Conservation (phyloP, 2,797 vertebrate genomes). For the Micrastur ruficollis region DNA sequence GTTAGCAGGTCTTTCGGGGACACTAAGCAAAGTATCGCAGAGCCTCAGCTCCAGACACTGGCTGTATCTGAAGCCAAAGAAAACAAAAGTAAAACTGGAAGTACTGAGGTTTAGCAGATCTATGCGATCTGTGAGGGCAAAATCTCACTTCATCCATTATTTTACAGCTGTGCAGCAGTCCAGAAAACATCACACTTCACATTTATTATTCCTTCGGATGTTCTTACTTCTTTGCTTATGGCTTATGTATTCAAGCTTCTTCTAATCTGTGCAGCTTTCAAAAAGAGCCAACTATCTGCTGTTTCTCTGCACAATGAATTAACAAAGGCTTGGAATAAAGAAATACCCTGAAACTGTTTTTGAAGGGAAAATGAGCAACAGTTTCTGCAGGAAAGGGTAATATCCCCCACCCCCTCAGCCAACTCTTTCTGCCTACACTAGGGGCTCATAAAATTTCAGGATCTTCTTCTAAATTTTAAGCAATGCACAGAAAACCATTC, state of each 20-base stretch:
- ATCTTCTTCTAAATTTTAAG: neutral
- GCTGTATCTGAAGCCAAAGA: conserved; percentile 2
- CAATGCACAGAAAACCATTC: neutral
- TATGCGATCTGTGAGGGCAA: neutral
- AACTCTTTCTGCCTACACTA: neutral
- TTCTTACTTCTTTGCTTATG: neutral
- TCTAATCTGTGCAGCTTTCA: neutral
- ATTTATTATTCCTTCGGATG: neutral
- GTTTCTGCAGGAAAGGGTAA: neutral
- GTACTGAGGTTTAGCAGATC: neutral
- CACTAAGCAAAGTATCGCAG: neutral
- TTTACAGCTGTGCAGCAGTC: neutral
- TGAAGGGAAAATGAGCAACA: neutral
- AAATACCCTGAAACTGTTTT: neutral
- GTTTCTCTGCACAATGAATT: neutral
- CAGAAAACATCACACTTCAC: neutral
- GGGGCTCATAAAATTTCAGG: neutral
- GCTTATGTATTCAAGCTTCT: neutral
- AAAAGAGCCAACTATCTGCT: neutral
- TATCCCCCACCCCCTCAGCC: neutral
- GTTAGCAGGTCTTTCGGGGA: conserved; percentile 37
- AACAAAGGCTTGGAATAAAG: neutral
- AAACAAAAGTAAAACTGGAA: neutral
- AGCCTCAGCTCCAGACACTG: neutral
- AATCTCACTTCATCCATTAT: neutral